Evolutionary conservation across 2,113 vertebrate species (phyloP).

Genomic region (Catagonus wagneri): DNA sequence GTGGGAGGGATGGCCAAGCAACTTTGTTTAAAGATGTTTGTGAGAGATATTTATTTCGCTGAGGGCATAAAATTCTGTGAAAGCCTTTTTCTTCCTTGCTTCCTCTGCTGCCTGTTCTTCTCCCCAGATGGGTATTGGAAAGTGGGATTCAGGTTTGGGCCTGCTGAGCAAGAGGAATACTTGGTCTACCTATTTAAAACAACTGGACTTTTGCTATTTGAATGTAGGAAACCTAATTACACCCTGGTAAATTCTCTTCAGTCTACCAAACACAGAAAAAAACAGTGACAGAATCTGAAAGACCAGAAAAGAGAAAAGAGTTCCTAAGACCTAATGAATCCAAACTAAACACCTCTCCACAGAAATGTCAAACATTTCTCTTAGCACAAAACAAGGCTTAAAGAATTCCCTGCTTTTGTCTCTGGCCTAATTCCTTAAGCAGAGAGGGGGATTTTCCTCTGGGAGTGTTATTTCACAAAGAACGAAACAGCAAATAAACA

Average conservation of each 20-base stretch:
- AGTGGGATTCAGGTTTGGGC: conserved; percentile 91
- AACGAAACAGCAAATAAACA: conserved; percentile 94
- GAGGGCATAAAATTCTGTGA: conserved; percentile 72
- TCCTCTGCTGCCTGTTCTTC: conserved; percentile 84
- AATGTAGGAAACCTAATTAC: conserved; percentile 97
- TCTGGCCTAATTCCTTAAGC: conserved; percentile 96
- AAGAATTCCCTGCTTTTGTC: conserved; percentile 96
- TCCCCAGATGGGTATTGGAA: conserved; percentile 85
- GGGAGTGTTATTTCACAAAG: conserved; percentile 93
- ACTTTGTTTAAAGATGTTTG: conserved; percentile 22
- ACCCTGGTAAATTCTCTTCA: conserved; percentile 95
- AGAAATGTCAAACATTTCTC: conserved; percentile 97
- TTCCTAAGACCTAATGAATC: conserved; percentile 98
- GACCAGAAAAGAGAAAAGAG: conserved; percentile 90
- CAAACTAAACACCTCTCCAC: conserved; percentile 96
- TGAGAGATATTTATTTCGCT: conserved; percentile 77
- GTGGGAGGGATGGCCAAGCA: not conserved
- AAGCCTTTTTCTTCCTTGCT: conserved; percentile 86
- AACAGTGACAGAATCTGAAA: conserved; percentile 92
- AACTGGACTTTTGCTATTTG: conserved; percentile 94
- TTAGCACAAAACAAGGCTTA: conserved; percentile 95
- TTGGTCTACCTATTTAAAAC: conserved; percentile 92
- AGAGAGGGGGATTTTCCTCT: conserved; percentile 94
- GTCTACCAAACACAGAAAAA: conserved; percentile 94
- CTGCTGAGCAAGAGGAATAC: conserved; percentile 91